These are phyloP conservation scores for Apodemia hepburni DNA, from an alignment of 2,888 invertebrate species.

Conservation along the genomic window DNA sequence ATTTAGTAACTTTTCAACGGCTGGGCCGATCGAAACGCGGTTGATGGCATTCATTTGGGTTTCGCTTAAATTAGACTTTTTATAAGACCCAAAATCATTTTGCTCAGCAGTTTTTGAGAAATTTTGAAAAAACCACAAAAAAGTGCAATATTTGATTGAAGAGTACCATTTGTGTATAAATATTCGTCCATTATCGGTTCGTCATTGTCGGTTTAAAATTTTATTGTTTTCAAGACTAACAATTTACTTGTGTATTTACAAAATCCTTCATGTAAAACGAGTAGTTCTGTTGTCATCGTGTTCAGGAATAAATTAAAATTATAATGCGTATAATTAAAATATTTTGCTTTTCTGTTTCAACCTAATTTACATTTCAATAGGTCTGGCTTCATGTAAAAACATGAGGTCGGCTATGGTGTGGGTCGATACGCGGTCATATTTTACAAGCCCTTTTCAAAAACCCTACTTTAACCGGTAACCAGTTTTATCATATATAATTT, in stretches of 20 bases:
- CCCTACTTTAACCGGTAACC: neutral
- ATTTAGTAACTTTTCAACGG: too few relatives aligned
- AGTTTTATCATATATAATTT: neutral
- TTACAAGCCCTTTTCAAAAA: neutral
- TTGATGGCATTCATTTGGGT: too few relatives aligned
- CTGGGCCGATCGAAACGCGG: too few relatives aligned
- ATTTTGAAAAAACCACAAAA: too few relatives aligned
- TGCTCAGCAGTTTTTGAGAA: too few relatives aligned
- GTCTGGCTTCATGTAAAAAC: constrained; percentile 35
- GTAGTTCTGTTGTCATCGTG: constrained; percentile 14
- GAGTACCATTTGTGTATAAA: too few relatives aligned
- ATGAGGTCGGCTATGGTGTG: constrained; percentile 25
- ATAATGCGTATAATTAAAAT: constrained; percentile 7
- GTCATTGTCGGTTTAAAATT: too few relatives aligned
- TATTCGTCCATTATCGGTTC: too few relatives aligned
- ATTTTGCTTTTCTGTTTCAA: constrained; percentile 29
- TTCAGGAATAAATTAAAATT: constrained; percentile 12
- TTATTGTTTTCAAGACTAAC: too few relatives aligned
- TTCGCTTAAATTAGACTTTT: too few relatives aligned
- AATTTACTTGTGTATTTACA: neutral
- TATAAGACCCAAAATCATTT: too few relatives aligned
- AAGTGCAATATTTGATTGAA: too few relatives aligned
- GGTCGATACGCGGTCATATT: neutral
- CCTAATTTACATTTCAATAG: constrained; percentile 36
- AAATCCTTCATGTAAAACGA: neutral